Evolutionary conservation across 2,888 invertebrate genomes (phyloP), one percentile per base, ranked within the genome.

Genomic region (Entomobrya multifasciata): DNA sequence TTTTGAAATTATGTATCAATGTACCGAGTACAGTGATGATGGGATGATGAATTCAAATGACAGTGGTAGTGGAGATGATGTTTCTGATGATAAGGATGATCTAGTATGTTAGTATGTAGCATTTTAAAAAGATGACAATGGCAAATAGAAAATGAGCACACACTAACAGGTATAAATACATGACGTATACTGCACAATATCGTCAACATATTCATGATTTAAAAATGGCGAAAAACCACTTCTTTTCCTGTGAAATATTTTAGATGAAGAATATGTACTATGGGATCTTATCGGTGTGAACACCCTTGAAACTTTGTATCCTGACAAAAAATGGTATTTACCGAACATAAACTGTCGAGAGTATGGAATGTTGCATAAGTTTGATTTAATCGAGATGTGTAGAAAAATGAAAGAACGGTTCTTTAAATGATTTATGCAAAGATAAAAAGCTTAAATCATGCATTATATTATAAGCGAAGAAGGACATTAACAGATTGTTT

Each of bases 351-450:
- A n/a, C n/a, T n/a, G n/a, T n/a, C n/a, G n/a, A n/a, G n/a, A n/a
- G n/a, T n/a, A n/a, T n/a, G n/a, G n/a, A 36, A 4, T 36, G 36
- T 8, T 36, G 36, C 36, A 36, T 36, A 36, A 36, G 4, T 6
- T 27, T n/a, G 20, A 27, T 10, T 55, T 3, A 72, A 52, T 8
- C n/a, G 67, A 65, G 36, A 77, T 44, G 44, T 15, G 30, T 27
- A 74, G 76, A 44, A 44, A 74, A 44, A 36, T 4, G 22, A 8
- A 47, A 60, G 72, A 81, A 81, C 72, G 70, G 81, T 81, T 36
- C 70, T 81, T 67, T 72, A 81, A 81, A 81, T 72, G 70, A 81
- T 81, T 81, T 81, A 81, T 72, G 44, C 44, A 72, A 81, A 60
- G 70, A 36, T 27, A 47, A 81, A 81, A 81, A 55, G 70, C 81